Conservation (phyloP, 2,888 invertebrate species). For the Morpho deidamia region DNA sequence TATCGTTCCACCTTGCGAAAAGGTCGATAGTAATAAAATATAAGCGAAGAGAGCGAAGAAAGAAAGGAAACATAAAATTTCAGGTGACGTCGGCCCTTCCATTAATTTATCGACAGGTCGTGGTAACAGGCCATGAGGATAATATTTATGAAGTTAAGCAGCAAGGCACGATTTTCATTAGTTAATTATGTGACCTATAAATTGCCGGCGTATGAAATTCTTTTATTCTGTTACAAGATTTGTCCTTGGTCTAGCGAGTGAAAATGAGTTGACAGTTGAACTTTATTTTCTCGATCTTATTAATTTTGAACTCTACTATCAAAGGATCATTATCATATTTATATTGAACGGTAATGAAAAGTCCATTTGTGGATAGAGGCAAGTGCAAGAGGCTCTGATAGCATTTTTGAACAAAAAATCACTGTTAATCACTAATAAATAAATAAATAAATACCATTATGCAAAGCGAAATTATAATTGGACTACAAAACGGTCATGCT, state of each 20-base stretch:
- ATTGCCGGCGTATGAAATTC: constrained; percentile 3
- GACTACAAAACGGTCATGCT: no score
- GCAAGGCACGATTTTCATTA: constrained; percentile 64
- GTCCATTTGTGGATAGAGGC: no score
- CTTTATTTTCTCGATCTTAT: no score
- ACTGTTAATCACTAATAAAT: no score
- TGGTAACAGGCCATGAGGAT: constrained; percentile 73
- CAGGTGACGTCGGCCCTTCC: constrained; percentile 71
- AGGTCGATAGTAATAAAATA: constrained; percentile 48
- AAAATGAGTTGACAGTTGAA: not conserved
- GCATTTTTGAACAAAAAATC: no score
- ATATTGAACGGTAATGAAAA: no score
- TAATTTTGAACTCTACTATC: no score
- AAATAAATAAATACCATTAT: no score
- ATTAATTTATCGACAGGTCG: constrained; percentile 76
- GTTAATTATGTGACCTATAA: constrained; percentile 50
- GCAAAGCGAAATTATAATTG: no score
- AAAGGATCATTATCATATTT: no score
- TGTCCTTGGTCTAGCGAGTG: constrained; percentile 1
- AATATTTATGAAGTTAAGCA: constrained; percentile 72
- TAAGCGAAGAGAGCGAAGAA: constrained; percentile 43
- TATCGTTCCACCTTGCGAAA: constrained; percentile 26
- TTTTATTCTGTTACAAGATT: constrained; percentile 4
- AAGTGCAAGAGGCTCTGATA: no score
- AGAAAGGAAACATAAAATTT: constrained; percentile 70